Percentiles rank a stretch among this genome's conserved stretches.
Conservation (phyloP, 1,140 invertebrate species). For the Drosophila bifasciata region DNA sequence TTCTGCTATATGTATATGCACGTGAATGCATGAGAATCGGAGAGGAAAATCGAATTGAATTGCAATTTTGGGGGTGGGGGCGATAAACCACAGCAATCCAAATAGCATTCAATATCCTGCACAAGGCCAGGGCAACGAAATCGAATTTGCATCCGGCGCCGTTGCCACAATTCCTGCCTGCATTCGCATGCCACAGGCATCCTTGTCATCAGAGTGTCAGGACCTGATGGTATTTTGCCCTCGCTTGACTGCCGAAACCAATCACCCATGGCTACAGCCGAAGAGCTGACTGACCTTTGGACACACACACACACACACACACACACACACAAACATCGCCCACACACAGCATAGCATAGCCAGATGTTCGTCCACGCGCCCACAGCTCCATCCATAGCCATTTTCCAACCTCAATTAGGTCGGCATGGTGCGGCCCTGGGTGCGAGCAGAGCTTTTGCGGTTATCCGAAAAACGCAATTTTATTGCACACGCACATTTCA, state of each 20-base stretch:
- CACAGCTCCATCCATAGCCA: slow-evolving; percentile 22
- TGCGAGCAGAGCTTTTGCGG: slow-evolving; percentile 12
- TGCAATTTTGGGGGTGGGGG: slow-evolving; percentile 31
- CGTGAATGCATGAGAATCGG: slow-evolving; percentile 2
- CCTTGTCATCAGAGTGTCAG: slow-evolving; percentile 48
- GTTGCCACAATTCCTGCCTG: not conserved
- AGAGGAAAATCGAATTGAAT: slow-evolving; percentile 46
- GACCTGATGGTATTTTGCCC: slow-evolving; percentile 38
- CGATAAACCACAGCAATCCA: slow-evolving; percentile 33
- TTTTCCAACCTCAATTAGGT: slow-evolving; percentile 32
- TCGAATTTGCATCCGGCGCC: slow-evolving; percentile 55
- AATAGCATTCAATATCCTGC: slow-evolving; percentile 51
- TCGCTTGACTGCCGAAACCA: slow-evolving; percentile 21
- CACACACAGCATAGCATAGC: too few species aligned
- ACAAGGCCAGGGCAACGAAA: slow-evolving; percentile 49
- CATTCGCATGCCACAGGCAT: slow-evolving; percentile 18
- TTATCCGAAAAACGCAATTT: slow-evolving; percentile 52
- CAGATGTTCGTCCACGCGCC: not conserved
- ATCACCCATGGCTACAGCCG: slow-evolving; percentile 12
- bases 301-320: too few species aligned
- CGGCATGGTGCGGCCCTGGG: slow-evolving; percentile 10
- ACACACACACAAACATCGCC: too few species aligned
- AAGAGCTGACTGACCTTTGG: slow-evolving; percentile 34
- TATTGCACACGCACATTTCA: slow-evolving; percentile 64
- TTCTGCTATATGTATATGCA: not conserved